Evolutionary conservation across 2,888 invertebrate species (phyloP).

Genomic region (Autographa pulchrina): DNA sequence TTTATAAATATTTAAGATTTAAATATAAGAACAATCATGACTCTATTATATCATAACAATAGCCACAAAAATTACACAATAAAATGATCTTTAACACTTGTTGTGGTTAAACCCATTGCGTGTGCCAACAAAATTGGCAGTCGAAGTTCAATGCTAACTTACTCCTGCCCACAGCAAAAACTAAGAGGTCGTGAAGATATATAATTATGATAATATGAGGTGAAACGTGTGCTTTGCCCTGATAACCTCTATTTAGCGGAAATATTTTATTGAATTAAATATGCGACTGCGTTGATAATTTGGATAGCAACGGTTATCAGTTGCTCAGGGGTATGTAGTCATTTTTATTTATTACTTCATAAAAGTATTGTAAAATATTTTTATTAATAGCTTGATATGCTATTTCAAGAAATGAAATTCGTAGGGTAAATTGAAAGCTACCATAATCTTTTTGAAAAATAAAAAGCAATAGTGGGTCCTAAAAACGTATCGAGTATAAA

Average conservation of each 20-base stretch:
- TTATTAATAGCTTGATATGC: not conserved
- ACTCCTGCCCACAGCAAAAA: not conserved
- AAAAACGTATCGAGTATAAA: no score
- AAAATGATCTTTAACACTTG: conserved; percentile 1
- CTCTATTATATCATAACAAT: not conserved
- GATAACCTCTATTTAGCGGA: conserved; percentile 32
- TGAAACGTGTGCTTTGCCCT: not conserved
- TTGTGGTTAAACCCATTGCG: not conserved
- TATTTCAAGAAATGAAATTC: no score
- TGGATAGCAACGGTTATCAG: conserved; percentile 22
- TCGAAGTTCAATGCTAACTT: not conserved
- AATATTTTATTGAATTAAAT: conserved; percentile 25
- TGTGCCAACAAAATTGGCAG: not conserved
- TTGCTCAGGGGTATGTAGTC: not conserved
- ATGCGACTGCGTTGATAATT: conserved; percentile 25
- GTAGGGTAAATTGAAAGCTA: no score
- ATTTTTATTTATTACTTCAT: not conserved
- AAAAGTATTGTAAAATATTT: not conserved
- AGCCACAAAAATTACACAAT: conserved; percentile 1
- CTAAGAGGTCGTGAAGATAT: no score
- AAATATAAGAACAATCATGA: not conserved
- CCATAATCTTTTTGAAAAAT: no score
- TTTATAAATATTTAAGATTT: not conserved
- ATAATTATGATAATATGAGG: no score
- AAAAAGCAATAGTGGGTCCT: no score